Percentiles rank a stretch among this genome's conserved stretches.
phyloP scores from a whole-genome alignment of 2,888 invertebrate species.

The Drosophila rubida region DNA sequence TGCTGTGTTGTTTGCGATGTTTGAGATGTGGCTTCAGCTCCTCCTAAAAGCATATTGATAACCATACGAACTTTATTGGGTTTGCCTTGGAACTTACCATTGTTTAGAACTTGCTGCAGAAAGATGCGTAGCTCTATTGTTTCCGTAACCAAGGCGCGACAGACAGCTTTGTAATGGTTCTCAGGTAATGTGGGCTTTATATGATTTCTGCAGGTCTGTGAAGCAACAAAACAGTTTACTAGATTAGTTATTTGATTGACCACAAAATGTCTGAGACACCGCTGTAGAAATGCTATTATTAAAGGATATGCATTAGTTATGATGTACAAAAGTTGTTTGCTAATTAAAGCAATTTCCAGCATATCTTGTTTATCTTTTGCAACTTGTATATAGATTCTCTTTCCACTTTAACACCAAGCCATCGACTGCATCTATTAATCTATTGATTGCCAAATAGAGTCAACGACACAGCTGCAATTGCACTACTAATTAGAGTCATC shows the following conservation, averaged over 20 bases:
- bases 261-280: too few species aligned
- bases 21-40: slow-evolving; percentile 85
- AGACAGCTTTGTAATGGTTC: slow-evolving; percentile 93
- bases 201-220: slow-evolving; percentile 86
- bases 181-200: slow-evolving; percentile 85
- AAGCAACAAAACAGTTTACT: not conserved
- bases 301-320: too few species aligned
- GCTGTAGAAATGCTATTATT: too few species aligned
- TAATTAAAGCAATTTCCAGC: too few species aligned
- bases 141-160: slow-evolving; percentile 96
- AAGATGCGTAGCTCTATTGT: slow-evolving; percentile 95
- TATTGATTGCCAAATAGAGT: not conserved
- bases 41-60: slow-evolving; percentile 71
- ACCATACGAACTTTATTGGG: not conserved
- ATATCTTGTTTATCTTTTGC: too few species aligned
- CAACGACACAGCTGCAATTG: slow-evolving; percentile 29
- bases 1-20: slow-evolving; percentile 87
- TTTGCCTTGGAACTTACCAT: slow-evolving; percentile 81
- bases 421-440: not conserved
- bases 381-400: too few species aligned
- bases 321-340: too few species aligned
- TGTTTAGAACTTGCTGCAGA: slow-evolving; percentile 91
- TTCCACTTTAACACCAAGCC: not conserved
- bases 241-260: too few species aligned
- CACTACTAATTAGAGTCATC: slow-evolving; percentile 38